Percentiles rank a stretch among this genome's conserved stretches.
Evolutionary conservation across 1,140 invertebrate genomes (phyloP).

Genomic region (Mylabris phalerata): DNA sequence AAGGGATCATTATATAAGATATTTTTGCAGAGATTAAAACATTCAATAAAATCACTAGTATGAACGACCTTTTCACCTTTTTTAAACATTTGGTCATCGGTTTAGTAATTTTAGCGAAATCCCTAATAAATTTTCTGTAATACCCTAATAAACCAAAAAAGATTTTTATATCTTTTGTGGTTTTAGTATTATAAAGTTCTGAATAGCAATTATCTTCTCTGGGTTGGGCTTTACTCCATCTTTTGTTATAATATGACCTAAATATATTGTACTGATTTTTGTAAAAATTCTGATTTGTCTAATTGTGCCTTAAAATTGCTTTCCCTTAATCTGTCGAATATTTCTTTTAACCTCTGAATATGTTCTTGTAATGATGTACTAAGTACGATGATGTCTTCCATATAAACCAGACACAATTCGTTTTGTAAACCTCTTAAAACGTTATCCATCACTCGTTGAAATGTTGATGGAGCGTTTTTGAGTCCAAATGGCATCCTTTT

Average conservation of each 20-base stretch:
- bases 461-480: conserved; percentile 3
- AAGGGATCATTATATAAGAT: too few relatives aligned
- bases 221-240: too few relatives aligned
- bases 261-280: too few relatives aligned
- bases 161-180: too few relatives aligned
- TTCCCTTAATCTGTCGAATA: conserved; percentile 14
- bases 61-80: background rate
- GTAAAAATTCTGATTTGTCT: conserved; percentile 16
- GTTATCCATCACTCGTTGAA: conserved; percentile 2
- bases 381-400: conserved; percentile 45
- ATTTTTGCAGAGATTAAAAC: too few relatives aligned
- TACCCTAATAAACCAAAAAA: background rate
- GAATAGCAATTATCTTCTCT: too few relatives aligned
- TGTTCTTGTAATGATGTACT: conserved; percentile 37
- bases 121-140: background rate
- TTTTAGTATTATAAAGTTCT: too few relatives aligned
- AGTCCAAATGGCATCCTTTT: background rate
- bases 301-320: conserved; percentile 26
- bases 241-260: too few relatives aligned
- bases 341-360: conserved; percentile 28
- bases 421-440: conserved; percentile 4
- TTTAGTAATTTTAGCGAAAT: background rate
- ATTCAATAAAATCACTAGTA: too few relatives aligned
- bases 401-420: conserved; percentile 22
- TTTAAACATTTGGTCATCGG: conserved; percentile 8